Base-by-base conservation (phyloP, 2,797 vertebrate genomes). In the Myiothlypis chrysogaster region DNA sequence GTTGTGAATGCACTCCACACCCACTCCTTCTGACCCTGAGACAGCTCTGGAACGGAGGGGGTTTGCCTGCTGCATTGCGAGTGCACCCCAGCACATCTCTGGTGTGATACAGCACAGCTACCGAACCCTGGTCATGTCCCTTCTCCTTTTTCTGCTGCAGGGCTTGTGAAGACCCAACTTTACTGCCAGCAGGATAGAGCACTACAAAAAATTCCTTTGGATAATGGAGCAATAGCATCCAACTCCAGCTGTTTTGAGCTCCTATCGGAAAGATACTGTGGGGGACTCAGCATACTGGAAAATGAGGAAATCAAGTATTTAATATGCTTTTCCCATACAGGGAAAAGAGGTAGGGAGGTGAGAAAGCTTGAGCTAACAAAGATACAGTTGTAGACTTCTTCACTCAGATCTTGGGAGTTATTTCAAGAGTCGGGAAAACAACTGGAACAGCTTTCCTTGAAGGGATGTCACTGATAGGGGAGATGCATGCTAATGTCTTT, bases 301-400 rank as follows among this genome's bases (percentile, higher is more conserved):
- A 66, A 44, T 11, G 10, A 24, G 24, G 30, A 46, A 53, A 25
- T 25, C 4, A 34, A 73, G 24, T 32, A 13, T 43, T 37, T 20
- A 34, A 30, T 18, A 5, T 41, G 5, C 19, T 46, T 59, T 59
- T 71, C 21, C 6, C 5, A 4, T 11, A 34, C 17, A 59, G 20
- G 32, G 5, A 5, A 20, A 65, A 30, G 22, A 34, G 24, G 14
- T 6, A 50, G 43, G 17, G 1, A 6, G 34, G n/a, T 19, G 44
- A 65, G 6, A 47, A 76, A 79, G 59, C 28, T 30, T 37, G 14
- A 41, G 39, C 24, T 11, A 14, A 41, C 0, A 2, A 11, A 3
- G 1, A 0, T 21, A 6, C 3, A 12, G 14, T 21, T 43, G 25
- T 0, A 9, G 34, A 20, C 17, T 14, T 10, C 12, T 41, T 59